Evolutionary conservation across 2,797 vertebrate species (phyloP), one percentile per base, ranked within the genome.

Genomic region (Morus bassanus): DNA sequence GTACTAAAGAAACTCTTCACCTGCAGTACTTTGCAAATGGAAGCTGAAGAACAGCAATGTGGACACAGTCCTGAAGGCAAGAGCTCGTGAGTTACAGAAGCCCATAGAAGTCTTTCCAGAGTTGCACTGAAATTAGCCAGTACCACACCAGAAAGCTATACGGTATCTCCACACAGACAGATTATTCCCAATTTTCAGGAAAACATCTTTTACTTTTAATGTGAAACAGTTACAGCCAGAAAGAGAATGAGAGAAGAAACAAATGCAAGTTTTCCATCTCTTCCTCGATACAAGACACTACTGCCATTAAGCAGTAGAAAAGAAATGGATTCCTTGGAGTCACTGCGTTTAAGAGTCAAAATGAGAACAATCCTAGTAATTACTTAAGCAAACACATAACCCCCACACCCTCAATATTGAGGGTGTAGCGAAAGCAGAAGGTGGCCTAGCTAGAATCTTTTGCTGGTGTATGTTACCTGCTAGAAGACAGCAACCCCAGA

Each of bases 131-230:
- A 84, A 73, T 59, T 31, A 84, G 30, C 5, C 27, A 50, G 18
- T 24, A 51, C 23, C 21, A 56, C 23, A 45, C 5, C 16, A 45
- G 25, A 67, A 86, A 68, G 17, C 27, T 74, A n/a, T 27, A 63
- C 15, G 43, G 13, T 18, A 77, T 13, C 30, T 39, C 63, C 43
- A 72, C 0, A 0, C 14, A 43, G 28, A 46, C 7, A 57, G 23
- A 61, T 56, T 50, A 89, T 16, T 45, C 10, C n/a, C 13, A 37
- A 1, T 46, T 61, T 72, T 33, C 64, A 61, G 28, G 7, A 65
- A 8, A 11, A 19, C 1, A 12, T 28, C 22, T 13, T 33, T 48
- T 19, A 4, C 4, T 51, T 93, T 41, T 53, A 75, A 85, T 68
- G 18, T 7, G 18, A 35, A 78, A 63, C 14, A 75, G 41, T 57